Base-by-base conservation (phyloP, 2,888 invertebrate genomes). In the Antheraea assamensis region DNA sequence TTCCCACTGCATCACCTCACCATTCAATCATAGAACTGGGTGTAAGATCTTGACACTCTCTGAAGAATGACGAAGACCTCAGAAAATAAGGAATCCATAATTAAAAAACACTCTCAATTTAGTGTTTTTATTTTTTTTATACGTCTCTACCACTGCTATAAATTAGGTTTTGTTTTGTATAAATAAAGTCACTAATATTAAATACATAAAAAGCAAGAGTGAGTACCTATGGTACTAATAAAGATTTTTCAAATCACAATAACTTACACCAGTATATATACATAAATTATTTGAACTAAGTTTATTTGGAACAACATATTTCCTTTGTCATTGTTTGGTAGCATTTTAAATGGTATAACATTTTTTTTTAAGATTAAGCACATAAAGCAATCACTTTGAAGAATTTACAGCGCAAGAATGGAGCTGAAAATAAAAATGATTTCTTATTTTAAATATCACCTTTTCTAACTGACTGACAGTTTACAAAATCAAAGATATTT, bases 201-300 rank as follows among this genome's bases (percentile, higher is more conserved):
- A 68, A 68, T 68, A 68, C 10, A 68, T 68, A 35, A 68, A 35
- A 35, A 68, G 7, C 68, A 21, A 68, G 35, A n/a, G 19, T 64
- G 30, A 15, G 35, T 68, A 68, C 68, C 68, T 35, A 68, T 68
- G 35, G 68, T 68, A 35, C 68, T 27, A 15, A 42, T 10, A 24
- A 24, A 13, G 24, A 24, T 24, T 58, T 58, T 24, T 13, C 2
- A 7, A 58, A 58, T 58, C n/a, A 27, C 10, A 71, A 49, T 27
- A 3, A n/a, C 30, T 49, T 52, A 52, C 19, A 52, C 52, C 17
- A 24, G 58, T 71, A 52, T 31, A 30, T 61, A 71, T 31, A 24
- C n/a, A 5, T 31, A 71, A 71, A n/a, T 71, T n/a, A 31, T 55
- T 30, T 71, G 31, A 71, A 71, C 52, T 71, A 71, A n/a, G 35